Conservation (phyloP, 2,113 vertebrate species). For the Pantherophis guttatus region DNA sequence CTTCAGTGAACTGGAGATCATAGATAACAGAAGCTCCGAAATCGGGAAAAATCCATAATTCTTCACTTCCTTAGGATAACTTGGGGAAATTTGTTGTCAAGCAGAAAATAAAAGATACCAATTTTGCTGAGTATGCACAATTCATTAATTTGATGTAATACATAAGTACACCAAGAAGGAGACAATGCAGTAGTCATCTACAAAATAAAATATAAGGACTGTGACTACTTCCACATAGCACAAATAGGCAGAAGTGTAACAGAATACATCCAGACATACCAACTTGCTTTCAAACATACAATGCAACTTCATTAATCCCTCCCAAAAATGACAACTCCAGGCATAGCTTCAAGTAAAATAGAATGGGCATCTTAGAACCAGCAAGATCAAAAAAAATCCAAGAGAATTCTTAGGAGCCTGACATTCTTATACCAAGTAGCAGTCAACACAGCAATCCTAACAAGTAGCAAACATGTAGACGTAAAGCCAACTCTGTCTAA, state of each 20-base stretch:
- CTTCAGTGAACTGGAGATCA: not conserved
- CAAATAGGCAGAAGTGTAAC: not conserved
- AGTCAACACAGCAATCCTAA: not conserved
- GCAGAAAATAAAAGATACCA: not conserved
- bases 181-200: not conserved
- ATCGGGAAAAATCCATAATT: constrained; percentile 11
- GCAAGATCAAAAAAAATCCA: not conserved
- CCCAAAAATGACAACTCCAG: not conserved
- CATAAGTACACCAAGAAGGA: not conserved
- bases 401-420: not conserved
- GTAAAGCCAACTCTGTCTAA: not conserved
- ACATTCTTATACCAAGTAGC: not conserved
- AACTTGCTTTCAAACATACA: not conserved
- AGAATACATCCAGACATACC: not conserved
- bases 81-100: not conserved
- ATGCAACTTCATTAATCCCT: not conserved
- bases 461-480: not conserved
- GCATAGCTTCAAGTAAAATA: not conserved
- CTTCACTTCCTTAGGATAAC: not conserved
- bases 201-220: not conserved
- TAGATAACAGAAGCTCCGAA: accelerated
- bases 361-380: not conserved
- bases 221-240: not conserved
- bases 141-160: not conserved
- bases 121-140: not conserved